Evolutionary conservation across 1,140 invertebrate genomes (phyloP).

Genomic region (Drosophila setifemur): DNA sequence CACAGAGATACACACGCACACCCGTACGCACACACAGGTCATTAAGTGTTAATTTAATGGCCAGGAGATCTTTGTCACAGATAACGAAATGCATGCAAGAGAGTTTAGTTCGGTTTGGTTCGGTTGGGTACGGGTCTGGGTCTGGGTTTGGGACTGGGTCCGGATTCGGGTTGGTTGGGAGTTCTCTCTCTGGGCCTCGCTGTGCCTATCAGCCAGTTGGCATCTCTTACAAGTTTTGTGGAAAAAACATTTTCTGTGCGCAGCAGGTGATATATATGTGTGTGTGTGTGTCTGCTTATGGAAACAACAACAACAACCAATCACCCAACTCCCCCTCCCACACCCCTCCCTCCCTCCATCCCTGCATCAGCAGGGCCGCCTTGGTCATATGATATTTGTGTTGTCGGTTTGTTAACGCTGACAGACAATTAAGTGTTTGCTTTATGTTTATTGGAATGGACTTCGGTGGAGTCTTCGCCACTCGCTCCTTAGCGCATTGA

Average conservation of each 20-base stretch:
- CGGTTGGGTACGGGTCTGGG: too few species aligned
- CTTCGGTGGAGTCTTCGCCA: conserved; percentile 49
- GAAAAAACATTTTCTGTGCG: conserved; percentile 73
- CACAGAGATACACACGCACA: conserved; percentile 64
- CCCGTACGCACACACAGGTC: conserved; percentile 64
- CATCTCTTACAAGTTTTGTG: conserved; percentile 79
- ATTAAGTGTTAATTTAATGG: conserved; percentile 81
- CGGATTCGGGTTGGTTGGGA: conserved; percentile 7
- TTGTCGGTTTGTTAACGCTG: conserved; percentile 79
- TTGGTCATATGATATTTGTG: conserved; percentile 77
- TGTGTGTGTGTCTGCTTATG: conserved; percentile 69
- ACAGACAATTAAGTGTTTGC: conserved; percentile 80
- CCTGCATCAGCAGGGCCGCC: not conserved
- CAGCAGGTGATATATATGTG: conserved; percentile 79
- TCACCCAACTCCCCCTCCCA: conserved; percentile 11
- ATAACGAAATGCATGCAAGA: conserved; percentile 74
- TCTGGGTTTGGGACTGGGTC: too few species aligned
- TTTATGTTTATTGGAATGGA: conserved; percentile 80
- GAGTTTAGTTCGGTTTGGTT: conserved; percentile 34
- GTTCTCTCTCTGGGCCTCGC: conserved; percentile 52
- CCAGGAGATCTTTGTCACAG: conserved; percentile 79
- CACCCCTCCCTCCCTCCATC: conserved; percentile 13
- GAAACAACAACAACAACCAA: conserved; percentile 19
- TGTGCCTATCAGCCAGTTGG: conserved; percentile 57
- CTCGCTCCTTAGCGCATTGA: conserved; percentile 66